A percentile compares a stretch with the other conserved stretches of the same genome.
phyloP scores from a whole-genome alignment of 2,888 invertebrate genomes.

The Diloba caeruleocephala region DNA sequence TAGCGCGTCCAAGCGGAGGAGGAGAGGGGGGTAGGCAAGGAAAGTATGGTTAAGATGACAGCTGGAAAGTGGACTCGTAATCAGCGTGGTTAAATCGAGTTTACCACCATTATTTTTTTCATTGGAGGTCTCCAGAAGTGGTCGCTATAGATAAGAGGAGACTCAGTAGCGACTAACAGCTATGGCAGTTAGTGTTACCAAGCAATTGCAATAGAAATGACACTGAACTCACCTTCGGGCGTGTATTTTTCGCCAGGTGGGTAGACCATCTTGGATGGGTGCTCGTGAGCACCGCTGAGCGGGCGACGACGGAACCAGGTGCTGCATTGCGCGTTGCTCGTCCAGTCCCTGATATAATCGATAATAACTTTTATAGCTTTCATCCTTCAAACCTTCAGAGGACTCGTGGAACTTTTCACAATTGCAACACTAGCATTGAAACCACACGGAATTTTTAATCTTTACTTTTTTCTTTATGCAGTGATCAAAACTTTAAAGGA shows the following conservation, averaged over 20 bases:
- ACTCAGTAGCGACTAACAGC: no score
- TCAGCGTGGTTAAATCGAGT: no score
- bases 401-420: neutral
- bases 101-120: no score
- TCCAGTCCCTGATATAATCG: conserved; percentile 92
- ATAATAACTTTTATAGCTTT: conserved; percentile 43
- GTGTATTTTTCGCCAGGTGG: conserved; percentile 95
- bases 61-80: no score
- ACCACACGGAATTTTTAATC: neutral
- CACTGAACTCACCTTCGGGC: conserved; percentile 89
- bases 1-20: no score
- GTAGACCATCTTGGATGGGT: conserved; percentile 98
- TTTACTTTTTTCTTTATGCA: neutral
- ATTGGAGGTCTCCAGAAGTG: no score
- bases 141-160: no score
- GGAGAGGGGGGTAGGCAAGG: no score
- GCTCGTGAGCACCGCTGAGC: conserved; percentile 95
- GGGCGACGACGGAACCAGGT: conserved; percentile 96
- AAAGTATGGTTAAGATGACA: no score
- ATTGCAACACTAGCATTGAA: neutral
- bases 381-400: conserved; percentile 6
- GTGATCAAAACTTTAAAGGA: conserved; percentile 8
- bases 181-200: no score
- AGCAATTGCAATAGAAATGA: no score
- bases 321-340: conserved; percentile 95